A percentile compares a stretch with the other conserved stretches of the same genome.
These are phyloP conservation scores for Anhinga rufa DNA, from an alignment of 2,113 vertebrate genomes.

Conservation along the genomic window DNA sequence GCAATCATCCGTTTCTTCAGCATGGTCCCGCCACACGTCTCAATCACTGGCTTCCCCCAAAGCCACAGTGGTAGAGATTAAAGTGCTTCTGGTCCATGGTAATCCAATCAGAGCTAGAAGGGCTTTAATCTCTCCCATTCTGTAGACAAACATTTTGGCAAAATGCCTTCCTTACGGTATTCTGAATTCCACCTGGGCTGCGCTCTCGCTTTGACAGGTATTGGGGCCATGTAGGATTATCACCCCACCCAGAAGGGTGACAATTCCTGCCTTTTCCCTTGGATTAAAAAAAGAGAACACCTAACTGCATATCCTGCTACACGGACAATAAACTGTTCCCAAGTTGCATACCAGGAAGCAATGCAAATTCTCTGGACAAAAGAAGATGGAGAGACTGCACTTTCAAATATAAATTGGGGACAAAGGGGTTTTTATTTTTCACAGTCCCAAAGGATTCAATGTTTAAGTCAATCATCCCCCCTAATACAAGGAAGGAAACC, in stretches of 20 bases:
- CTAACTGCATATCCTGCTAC: neutral
- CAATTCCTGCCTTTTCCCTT: neutral
- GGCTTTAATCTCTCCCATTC: constrained; percentile 41
- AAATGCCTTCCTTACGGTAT: neutral
- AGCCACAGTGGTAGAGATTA: constrained; percentile 49
- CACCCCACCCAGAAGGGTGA: neutral
- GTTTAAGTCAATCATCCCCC: neutral
- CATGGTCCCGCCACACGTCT: neutral
- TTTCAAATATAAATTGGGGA: neutral
- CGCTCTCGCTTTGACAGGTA: neutral
- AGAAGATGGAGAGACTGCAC: neutral
- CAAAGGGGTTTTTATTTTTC: neutral
- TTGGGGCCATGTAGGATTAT: neutral
- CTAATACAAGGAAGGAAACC: neutral
- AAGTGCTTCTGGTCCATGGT: constrained; percentile 55
- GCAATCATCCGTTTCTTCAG: constrained; percentile 40
- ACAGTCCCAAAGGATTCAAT: neutral
- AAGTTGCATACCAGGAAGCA: neutral
- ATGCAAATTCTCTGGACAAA: neutral
- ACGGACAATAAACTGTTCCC: neutral
- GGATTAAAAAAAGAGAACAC: neutral
- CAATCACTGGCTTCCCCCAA: constrained; percentile 23
- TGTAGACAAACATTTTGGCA: constrained; percentile 50
- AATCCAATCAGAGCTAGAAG: constrained; percentile 64
- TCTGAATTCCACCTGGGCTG: neutral